Evolutionary conservation across 2,113 vertebrate genomes (phyloP), one percentile per base, ranked within the genome.

Genomic region (Grus americana): DNA sequence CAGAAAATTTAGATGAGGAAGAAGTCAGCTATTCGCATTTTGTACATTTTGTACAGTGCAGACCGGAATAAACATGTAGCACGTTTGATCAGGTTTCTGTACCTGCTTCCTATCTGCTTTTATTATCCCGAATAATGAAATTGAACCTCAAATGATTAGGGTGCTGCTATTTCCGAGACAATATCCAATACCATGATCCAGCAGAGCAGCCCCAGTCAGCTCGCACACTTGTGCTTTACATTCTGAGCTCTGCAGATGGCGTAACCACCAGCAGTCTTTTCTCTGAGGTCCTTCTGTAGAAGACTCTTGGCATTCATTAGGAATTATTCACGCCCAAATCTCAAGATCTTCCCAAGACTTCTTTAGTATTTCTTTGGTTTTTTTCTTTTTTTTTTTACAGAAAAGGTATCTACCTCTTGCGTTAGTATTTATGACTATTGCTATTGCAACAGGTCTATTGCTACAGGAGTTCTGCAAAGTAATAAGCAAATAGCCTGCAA

Each of bases 101-200:
- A 75, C 52, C 65, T 76, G 59, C 34, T 93, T 94, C 32, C 68
- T 75, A n/a, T 66, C 54, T 86, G 40, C 36, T 84, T 93, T 86
- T 76, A 68, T 90, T 81, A 85, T 6, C 32, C 42, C 85, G 88
- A 73, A 73, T 75, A 92, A 92, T 75, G 67, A 95, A 79, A 94
- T 65, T 88, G 47, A 92, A 75, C 22, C 18, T 88, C 57, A 80
- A 83, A 57, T 36, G 0, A 52, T 75, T 59, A 93, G 34, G 20
- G 24, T 38, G 55, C 46, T 86, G 38, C 50, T 88, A 27, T 79
- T 95, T 93, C 47, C 0, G 0, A 93, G 50, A 29, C 30, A n/a
- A 21, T 12, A 78, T 36, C 42, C 81, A 71, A 52, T 19, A 62
- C 36, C 17, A 38, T 7, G 19, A 27, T 4, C 10, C 55, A 58